Evolutionary conservation across 2,113 vertebrate genomes (phyloP).

Genomic region (Athene noctua): DNA sequence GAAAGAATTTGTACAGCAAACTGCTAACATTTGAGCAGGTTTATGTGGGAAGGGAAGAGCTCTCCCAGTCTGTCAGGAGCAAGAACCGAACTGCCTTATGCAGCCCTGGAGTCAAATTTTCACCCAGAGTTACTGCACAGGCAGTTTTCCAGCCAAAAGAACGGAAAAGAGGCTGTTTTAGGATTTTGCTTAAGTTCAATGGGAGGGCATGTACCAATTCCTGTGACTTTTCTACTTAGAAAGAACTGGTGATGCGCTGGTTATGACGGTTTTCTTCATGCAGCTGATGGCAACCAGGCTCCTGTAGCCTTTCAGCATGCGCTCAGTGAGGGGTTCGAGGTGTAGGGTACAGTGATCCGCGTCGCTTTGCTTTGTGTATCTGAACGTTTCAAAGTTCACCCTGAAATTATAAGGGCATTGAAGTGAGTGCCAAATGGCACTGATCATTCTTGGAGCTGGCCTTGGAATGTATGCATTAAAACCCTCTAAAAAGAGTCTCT

Average conservation of each 20-base stretch:
- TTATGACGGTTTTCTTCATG: not conserved
- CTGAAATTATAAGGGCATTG: not conserved
- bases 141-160: not conserved
- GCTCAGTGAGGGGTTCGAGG: not conserved
- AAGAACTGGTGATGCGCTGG: not conserved
- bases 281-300: not conserved
- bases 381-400: not conserved
- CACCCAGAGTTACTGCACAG: not conserved
- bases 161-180: fast-evolving
- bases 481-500: not conserved
- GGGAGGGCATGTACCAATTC: not conserved
- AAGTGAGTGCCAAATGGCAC: not conserved
- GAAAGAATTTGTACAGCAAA: not conserved
- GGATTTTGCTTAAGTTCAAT: not conserved
- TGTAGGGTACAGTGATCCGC: fast-evolving
- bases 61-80: not conserved
- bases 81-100: not conserved
- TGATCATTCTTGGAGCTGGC: not conserved
- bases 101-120: not conserved
- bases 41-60: not conserved
- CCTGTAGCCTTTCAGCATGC: not conserved
- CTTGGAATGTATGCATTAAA: fast-evolving
- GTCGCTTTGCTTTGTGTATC: not conserved
- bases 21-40: not conserved
- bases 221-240: not conserved